These are phyloP conservation scores for Entomyzon cyanotis DNA, from an alignment of 2,113 vertebrate genomes.

Conservation along the genomic window DNA sequence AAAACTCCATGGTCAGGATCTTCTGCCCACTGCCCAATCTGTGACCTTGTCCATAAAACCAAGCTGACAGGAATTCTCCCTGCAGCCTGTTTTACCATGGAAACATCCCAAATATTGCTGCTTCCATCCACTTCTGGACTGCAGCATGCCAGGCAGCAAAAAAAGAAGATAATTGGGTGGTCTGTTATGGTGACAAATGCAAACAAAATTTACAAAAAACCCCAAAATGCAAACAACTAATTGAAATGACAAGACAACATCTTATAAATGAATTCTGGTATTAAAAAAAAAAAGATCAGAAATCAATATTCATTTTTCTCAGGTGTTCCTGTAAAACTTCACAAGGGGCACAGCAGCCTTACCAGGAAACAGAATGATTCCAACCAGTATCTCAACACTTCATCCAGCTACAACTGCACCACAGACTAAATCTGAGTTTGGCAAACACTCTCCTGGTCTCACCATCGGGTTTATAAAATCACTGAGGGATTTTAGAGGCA, in stretches of 20 bases:
- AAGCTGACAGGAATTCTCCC: neutral
- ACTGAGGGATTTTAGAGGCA: neutral
- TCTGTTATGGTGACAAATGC: neutral
- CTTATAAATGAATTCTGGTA: neutral
- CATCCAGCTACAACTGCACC: neutral
- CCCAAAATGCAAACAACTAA: neutral
- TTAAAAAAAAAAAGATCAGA: neutral
- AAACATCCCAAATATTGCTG: neutral
- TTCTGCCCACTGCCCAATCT: neutral
- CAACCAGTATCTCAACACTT: neutral
- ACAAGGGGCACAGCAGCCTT: neutral
- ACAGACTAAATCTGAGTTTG: neutral
- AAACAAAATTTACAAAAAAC: neutral
- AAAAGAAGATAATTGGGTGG: neutral
- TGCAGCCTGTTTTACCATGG: neutral
- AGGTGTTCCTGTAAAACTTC: neutral
- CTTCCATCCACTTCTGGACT: neutral
- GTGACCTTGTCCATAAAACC: neutral
- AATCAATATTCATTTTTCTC: neutral
- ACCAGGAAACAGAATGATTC: neutral
- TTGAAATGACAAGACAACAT: neutral
- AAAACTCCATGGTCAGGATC: fast-evolving
- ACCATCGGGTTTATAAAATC: neutral
- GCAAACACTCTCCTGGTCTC: neutral
- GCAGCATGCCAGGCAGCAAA: neutral